These are phyloP conservation scores for Anableps anableps DNA, from an alignment of 2,797 vertebrate genomes.

Conservation along the genomic window DNA sequence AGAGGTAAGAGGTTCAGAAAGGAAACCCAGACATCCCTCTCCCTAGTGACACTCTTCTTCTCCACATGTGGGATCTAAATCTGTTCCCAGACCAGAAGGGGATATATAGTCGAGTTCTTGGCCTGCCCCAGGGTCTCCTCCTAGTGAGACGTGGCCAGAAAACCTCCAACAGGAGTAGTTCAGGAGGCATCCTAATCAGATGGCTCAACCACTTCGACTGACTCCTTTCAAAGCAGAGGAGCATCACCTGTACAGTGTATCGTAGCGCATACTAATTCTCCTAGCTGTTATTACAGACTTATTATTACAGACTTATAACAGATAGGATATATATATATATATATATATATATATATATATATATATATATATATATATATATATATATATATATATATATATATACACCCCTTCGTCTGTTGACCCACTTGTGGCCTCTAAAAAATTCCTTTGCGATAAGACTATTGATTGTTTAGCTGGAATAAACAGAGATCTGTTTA, in stretches of 20 bases:
- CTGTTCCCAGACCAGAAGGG: background rate
- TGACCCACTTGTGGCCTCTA: background rate
- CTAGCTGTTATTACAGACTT: background rate
- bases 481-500: background rate
- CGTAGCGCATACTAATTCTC: background rate
- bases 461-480: background rate
- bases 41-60: background rate
- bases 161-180: background rate
- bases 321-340: background rate
- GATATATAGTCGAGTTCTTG: background rate
- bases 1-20: background rate
- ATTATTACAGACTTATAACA: background rate
- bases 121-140: background rate
- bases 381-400: background rate
- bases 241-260: background rate
- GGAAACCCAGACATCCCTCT: background rate
- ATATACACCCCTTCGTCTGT: background rate
- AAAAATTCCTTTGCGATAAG: background rate
- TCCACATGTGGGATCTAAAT: background rate
- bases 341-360: background rate
- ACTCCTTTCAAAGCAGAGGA: conserved; percentile 1
- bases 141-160: background rate
- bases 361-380: background rate
- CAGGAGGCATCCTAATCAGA: conserved; percentile 6
- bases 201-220: background rate